These are phyloP conservation scores for Temnothorax nylanderi DNA, from an alignment of 1,140 invertebrate genomes.

Conservation along the genomic window DNA sequence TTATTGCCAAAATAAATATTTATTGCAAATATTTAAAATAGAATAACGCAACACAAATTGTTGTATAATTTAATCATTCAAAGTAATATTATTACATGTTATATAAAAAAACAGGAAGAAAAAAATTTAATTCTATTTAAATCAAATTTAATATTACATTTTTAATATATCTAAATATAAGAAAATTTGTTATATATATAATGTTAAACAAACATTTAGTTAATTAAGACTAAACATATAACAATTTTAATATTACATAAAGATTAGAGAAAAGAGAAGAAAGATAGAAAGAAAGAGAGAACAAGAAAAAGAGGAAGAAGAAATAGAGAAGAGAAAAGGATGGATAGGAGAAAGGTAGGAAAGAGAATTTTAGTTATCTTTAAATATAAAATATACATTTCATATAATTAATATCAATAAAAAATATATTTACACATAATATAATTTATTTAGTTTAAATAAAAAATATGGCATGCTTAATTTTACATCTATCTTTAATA, in stretches of 20 bases:
- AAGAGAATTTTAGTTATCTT: not conserved
- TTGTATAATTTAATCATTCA: not conserved
- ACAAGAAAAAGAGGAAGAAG: not conserved
- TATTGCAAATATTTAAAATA: not conserved
- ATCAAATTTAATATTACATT: conserved; percentile 9
- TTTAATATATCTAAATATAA: not conserved
- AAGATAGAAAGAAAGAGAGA: not conserved
- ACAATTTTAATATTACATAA: conserved; percentile 29
- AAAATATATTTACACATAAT: conserved; percentile 43
- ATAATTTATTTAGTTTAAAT: conserved; percentile 23
- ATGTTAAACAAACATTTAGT: not conserved
- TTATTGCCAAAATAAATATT: conserved; percentile 27
- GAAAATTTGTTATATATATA: not conserved
- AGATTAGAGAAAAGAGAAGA: not conserved
- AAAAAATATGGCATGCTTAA: conserved; percentile 43
- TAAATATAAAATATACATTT: conserved; percentile 53
- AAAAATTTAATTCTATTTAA: conserved; percentile 9
- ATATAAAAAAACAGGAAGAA: conserved; percentile 10
- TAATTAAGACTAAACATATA: conserved; percentile 19
- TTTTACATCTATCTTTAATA: conserved; percentile 1
- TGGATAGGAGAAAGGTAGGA: not conserved
- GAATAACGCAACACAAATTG: conserved; percentile 1
- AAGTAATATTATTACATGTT: conserved; percentile 3
- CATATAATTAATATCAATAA: conserved; percentile 36
- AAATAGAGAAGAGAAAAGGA: not conserved